A percentile compares a stretch with the other conserved stretches of the same genome.
Evolutionary conservation across 1,140 invertebrate species (phyloP).

Genomic region (Caenorhabditis remanei): DNA sequence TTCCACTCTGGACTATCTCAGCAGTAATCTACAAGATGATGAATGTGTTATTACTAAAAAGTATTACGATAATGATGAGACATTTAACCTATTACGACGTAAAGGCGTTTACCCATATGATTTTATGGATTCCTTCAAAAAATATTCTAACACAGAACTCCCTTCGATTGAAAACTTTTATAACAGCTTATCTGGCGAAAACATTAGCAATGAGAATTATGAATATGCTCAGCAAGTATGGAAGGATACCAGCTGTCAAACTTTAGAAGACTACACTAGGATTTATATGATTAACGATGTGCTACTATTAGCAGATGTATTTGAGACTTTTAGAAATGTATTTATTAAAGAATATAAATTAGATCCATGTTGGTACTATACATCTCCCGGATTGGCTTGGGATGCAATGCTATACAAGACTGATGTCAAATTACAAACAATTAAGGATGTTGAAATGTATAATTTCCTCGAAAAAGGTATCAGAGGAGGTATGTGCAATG

Average conservation of each 20-base stretch:
- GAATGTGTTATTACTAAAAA: constrained; percentile 54
- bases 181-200: constrained; percentile 62
- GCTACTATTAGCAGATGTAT: constrained; percentile 70
- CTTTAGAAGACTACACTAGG: constrained; percentile 71
- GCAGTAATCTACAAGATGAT: constrained; percentile 51
- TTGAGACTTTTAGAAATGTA: constrained; percentile 72
- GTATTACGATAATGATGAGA: constrained; percentile 41
- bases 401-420: constrained; percentile 72
- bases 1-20: constrained; percentile 32
- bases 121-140: constrained; percentile 69
- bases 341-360: constrained; percentile 67
- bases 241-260: constrained; percentile 65
- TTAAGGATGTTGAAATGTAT: constrained; percentile 69
- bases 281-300: constrained; percentile 69
- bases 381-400: constrained; percentile 71
- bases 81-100: constrained; percentile 61
- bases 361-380: constrained; percentile 74
- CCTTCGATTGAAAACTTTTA: constrained; percentile 71
- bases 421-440: constrained; percentile 33
- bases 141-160: constrained; percentile 70
- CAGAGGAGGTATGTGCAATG: constrained; percentile 70
- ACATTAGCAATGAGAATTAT: constrained; percentile 68
- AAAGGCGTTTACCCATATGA: constrained; percentile 77
- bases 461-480: constrained; percentile 71
- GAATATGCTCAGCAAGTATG: constrained; percentile 67